phyloP scores from a whole-genome alignment of 2,797 vertebrate genomes.

The Thaleichthys pacificus region DNA sequence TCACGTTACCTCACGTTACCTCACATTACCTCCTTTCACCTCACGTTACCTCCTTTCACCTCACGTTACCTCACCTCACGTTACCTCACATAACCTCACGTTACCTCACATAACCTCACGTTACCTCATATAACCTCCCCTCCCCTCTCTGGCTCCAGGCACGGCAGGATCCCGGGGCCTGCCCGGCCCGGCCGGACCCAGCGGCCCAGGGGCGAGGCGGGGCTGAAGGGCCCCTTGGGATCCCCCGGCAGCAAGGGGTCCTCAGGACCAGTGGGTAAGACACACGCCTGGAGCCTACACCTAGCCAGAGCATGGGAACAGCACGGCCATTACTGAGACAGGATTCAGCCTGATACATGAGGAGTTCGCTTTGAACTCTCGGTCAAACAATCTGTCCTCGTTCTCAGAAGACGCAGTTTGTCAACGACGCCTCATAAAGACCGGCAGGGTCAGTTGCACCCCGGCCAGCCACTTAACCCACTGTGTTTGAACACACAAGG shows the following conservation, averaged over 20 bases:
- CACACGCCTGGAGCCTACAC: background rate
- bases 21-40: too few species aligned
- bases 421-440: slow-evolving; percentile 27
- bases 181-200: slow-evolving; percentile 76
- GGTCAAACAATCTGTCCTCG: slow-evolving; percentile 22
- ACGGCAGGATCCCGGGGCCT: slow-evolving; percentile 71
- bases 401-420: slow-evolving; percentile 19
- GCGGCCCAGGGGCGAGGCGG: slow-evolving; percentile 81
- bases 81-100: too few species aligned
- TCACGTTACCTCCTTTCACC: too few species aligned
- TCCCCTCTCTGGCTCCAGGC: slow-evolving; percentile 61
- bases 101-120: too few species aligned
- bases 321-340: too few species aligned
- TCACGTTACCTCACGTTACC: too few species aligned
- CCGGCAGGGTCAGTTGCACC: slow-evolving; percentile 17
- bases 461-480: slow-evolving; percentile 19
- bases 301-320: too few species aligned
- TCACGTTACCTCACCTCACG: too few species aligned
- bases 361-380: background rate
- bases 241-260: slow-evolving; percentile 78
- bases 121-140: slow-evolving; percentile 26
- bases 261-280: slow-evolving; percentile 81
- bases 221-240: slow-evolving; percentile 76
- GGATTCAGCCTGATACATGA: too few species aligned
- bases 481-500: slow-evolving; percentile 20